These are phyloP conservation scores for Agelastica alni DNA, from an alignment of 2,888 invertebrate species.

Conservation along the genomic window DNA sequence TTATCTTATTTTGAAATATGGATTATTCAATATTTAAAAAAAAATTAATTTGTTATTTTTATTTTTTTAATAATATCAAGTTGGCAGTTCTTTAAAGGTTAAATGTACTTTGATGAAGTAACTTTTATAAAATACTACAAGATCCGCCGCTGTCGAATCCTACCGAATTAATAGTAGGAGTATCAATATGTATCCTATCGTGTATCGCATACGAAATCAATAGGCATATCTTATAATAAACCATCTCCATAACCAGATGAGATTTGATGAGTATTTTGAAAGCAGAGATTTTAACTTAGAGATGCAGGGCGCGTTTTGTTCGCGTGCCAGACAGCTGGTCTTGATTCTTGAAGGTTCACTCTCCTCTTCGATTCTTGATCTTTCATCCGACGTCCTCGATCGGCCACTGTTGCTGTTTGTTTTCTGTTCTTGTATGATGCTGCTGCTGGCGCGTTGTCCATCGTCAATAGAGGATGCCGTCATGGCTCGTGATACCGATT, in stretches of 20 bases:
- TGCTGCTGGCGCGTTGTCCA: slow-evolving; percentile 14
- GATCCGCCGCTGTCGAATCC: slow-evolving; percentile 1
- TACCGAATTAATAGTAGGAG: not conserved
- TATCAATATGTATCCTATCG: slow-evolving; percentile 6
- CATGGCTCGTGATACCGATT: slow-evolving; percentile 20
- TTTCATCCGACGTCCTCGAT: slow-evolving; percentile 1
- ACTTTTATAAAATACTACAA: too few species aligned
- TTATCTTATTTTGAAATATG: too few species aligned
- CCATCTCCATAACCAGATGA: slow-evolving; percentile 15
- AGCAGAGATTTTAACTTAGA: slow-evolving; percentile 28
- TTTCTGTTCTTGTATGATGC: slow-evolving; percentile 14
- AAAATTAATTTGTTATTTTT: too few species aligned
- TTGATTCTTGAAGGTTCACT: slow-evolving; percentile 27
- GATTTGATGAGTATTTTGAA: slow-evolving; percentile 28
- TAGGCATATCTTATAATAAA: slow-evolving; percentile 9
- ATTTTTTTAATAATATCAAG: too few species aligned
- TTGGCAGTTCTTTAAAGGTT: too few species aligned
- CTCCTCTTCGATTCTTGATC: slow-evolving; percentile 16
- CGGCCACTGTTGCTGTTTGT: slow-evolving; percentile 22
- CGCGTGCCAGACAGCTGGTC: slow-evolving; percentile 37
- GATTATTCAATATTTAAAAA: too few species aligned
- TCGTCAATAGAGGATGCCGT: slow-evolving; percentile 5
- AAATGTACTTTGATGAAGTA: too few species aligned
- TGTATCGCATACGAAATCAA: slow-evolving; percentile 9
- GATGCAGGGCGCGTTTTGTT: slow-evolving; percentile 37